Percentiles rank a stretch among this genome's conserved stretches.
Evolutionary conservation across 2,888 invertebrate genomes (phyloP).

Genomic region (Caenorhabditis sinica): DNA sequence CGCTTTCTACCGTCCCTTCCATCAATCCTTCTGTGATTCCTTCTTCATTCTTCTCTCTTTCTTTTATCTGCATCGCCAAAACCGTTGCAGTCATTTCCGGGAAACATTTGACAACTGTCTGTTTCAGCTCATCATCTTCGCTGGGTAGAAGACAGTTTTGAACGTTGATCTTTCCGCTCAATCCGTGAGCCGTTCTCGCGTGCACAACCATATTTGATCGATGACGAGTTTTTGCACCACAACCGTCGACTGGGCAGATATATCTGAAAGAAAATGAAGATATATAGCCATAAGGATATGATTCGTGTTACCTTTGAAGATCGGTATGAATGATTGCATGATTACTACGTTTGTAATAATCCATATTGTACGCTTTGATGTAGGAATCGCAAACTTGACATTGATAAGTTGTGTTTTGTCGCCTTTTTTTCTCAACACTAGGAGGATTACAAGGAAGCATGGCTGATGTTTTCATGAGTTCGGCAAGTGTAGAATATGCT

Average conservation of each 20-base stretch:
- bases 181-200: slow-evolving; percentile 11
- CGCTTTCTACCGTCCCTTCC: background rate
- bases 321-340: slow-evolving; percentile 57
- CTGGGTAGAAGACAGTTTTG: slow-evolving; percentile 18
- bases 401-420: slow-evolving; percentile 1
- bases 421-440: background rate
- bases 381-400: slow-evolving; percentile 38
- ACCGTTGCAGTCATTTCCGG: slow-evolving; percentile 46
- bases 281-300: background rate
- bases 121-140: slow-evolving; percentile 30
- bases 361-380: slow-evolving; percentile 32
- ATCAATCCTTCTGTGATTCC: background rate
- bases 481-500: background rate
- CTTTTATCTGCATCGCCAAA: slow-evolving; percentile 13
- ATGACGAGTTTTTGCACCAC: slow-evolving; percentile 43
- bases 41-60: slow-evolving; percentile 14
- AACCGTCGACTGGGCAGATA: slow-evolving; percentile 20
- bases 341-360: slow-evolving; percentile 42
- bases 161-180: background rate
- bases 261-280: no score
- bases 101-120: slow-evolving; percentile 37
- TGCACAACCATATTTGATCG: slow-evolving; percentile 51
- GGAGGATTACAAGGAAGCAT: background rate
- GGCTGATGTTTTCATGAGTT: slow-evolving; percentile 1
- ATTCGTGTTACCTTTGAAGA: slow-evolving; percentile 26